These are phyloP conservation scores for Nipponia nippon DNA, from an alignment of 2,113 vertebrate genomes.

Conservation along the genomic window DNA sequence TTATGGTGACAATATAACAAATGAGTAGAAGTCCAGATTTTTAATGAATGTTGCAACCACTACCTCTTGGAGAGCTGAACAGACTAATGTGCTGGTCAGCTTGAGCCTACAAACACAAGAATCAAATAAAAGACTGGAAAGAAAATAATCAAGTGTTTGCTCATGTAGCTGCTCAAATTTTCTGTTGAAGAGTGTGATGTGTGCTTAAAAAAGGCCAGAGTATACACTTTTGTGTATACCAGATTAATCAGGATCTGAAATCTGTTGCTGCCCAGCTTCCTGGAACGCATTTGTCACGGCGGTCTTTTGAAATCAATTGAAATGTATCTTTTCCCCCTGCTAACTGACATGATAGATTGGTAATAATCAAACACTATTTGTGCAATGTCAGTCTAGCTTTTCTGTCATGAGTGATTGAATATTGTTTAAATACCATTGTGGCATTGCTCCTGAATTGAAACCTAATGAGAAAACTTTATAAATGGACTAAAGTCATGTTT, in stretches of 20 bases:
- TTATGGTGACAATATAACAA: neutral
- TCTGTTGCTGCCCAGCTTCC: neutral
- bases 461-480: conserved; percentile 51
- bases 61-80: neutral
- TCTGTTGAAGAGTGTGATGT: neutral
- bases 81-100: neutral
- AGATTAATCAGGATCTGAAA: conserved; percentile 28
- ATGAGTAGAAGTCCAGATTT: neutral
- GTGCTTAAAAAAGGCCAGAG: neutral
- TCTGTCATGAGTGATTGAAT: conserved; percentile 46
- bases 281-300: neutral
- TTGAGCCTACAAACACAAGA: neutral
- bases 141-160: conserved; percentile 13
- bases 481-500: conserved; percentile 32
- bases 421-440: conserved; percentile 41
- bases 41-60: neutral
- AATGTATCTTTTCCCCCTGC: conserved; percentile 50
- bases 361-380: conserved; percentile 60
- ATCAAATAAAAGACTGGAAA: neutral
- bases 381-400: conserved; percentile 34
- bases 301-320: conserved; percentile 59
- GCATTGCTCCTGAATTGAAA: conserved; percentile 24
- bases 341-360: conserved; percentile 56
- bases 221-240: neutral
- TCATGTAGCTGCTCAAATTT: neutral